Evolutionary conservation across 1,140 invertebrate genomes (phyloP).

Genomic region (Paracyclopina nana): DNA sequence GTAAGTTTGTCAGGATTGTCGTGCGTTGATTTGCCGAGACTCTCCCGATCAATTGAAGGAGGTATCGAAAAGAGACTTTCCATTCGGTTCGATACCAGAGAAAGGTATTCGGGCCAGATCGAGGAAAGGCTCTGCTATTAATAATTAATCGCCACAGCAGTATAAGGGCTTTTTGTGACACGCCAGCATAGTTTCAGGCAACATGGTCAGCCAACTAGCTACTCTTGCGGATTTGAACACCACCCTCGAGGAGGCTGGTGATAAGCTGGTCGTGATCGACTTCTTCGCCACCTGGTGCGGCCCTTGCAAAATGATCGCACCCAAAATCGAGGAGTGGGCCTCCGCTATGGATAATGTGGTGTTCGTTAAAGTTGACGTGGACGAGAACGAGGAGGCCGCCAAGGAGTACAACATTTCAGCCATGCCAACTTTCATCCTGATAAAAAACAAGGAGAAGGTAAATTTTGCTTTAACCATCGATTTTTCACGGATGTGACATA

Average conservation of each 20-base stretch:
- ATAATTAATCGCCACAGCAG: too few relatives aligned
- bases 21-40: too few relatives aligned
- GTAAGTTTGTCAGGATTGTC: too few relatives aligned
- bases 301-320: slow-evolving; percentile 78
- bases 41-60: too few relatives aligned
- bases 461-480: slow-evolving; percentile 18
- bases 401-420: slow-evolving; percentile 54
- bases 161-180: too few relatives aligned
- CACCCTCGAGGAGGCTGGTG: slow-evolving; percentile 49
- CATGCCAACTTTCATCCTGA: slow-evolving; percentile 83
- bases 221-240: slow-evolving; percentile 41
- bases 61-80: too few relatives aligned
- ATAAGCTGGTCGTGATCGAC: slow-evolving; percentile 72
- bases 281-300: slow-evolving; percentile 45
- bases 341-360: slow-evolving; percentile 32
- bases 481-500: too few relatives aligned
- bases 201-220: slow-evolving; percentile 10
- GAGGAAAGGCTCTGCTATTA: too few relatives aligned
- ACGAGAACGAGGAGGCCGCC: slow-evolving; percentile 63
- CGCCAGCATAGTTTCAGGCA: too few relatives aligned
- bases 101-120: too few relatives aligned
- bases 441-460: slow-evolving; percentile 49
- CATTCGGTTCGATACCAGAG: too few relatives aligned
- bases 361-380: slow-evolving; percentile 51
- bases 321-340: slow-evolving; percentile 43